Evolutionary conservation across 1,140 invertebrate genomes (phyloP), one percentile per base, ranked within the genome.

Genomic region (Bombus superbus): DNA sequence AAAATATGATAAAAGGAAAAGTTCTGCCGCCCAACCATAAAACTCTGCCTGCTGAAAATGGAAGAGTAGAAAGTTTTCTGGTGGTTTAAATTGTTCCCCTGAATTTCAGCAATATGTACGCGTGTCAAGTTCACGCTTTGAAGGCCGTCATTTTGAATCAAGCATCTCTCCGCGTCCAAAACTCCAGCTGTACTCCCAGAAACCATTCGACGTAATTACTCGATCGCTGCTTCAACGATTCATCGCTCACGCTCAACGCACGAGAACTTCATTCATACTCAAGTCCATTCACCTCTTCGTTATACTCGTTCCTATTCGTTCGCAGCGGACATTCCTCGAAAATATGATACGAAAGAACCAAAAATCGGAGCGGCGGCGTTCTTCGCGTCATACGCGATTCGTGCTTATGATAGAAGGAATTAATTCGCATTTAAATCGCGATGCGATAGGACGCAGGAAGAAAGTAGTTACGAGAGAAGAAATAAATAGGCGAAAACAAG

Each of bases 171-270:
- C 35, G 35, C 38, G 68, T 25, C 38, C 68, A 69, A 69, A 69
- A 69, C 68, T 69, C 73, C 44, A 53, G 32, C 44, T 74, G n/a
- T 32, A 74, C 53, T 53, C 73, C 32, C 42, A 53, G 73, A 74
- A 74, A 35, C 32, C 44, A 74, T 74, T 74, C 11, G 35, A 18
- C 42, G 44, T 74, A 74, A 74, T 74, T 74, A 74, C 44, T 74
- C 73, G 53, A 74, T 74, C 44, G 32, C 42, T 53, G 10, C 22
- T n/a, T 11, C 44, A 25, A 11, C 44, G n/a, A 74, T 74, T 74
- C 44, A 74, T 42, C 72, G 13, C n/a, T 35, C 13, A 1, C 35
- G 28, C 38, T 40, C 68, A 5, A 40, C 35, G 10, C 35, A 40
- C 35, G 38, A 69, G 68, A 69, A 69, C 28, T 69, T 74, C 73